A percentile compares a stretch with the other conserved stretches of the same genome.
Conservation (phyloP, 2,888 invertebrate species). For the Chironomus tentans region DNA sequence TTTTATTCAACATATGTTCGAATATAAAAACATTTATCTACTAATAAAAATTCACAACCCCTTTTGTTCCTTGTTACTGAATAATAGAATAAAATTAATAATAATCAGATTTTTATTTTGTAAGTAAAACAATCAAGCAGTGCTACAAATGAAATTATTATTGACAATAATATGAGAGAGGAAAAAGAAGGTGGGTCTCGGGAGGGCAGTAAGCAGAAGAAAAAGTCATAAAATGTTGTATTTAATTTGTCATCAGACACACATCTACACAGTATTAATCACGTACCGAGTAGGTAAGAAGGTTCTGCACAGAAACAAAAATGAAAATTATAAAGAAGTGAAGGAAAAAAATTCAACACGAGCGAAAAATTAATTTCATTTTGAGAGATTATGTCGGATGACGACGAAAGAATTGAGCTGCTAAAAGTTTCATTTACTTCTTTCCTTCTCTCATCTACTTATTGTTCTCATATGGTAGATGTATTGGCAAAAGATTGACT, state of each 20-base stretch:
- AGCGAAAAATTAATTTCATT: constrained; percentile 18
- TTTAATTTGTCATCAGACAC: constrained; percentile 3
- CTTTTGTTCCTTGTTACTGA: not conserved
- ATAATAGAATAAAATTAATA: not conserved
- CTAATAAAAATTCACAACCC: not conserved
- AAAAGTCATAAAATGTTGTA: not conserved
- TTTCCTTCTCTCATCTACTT: not conserved
- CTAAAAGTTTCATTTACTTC: not conserved
- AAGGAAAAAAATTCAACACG: too few relatives aligned
- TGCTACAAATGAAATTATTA: too few relatives aligned
- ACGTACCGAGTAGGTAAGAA: not conserved
- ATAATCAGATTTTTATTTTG: constrained; percentile 6
- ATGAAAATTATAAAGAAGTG: not conserved
- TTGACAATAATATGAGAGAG: not conserved
- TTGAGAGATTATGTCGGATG: constrained; percentile 18
- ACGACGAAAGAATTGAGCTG: not conserved
- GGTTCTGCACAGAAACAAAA: not conserved
- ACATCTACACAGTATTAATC: not conserved
- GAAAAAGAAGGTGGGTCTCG: not conserved
- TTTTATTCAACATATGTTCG: not conserved
- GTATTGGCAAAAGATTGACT: too few relatives aligned
- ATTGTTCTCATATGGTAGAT: too few relatives aligned
- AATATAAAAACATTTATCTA: not conserved
- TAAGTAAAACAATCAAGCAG: not conserved
- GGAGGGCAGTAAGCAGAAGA: not conserved